Evolutionary conservation across 2,888 invertebrate genomes (phyloP).

Genomic region (Geotrupes spiniger): DNA sequence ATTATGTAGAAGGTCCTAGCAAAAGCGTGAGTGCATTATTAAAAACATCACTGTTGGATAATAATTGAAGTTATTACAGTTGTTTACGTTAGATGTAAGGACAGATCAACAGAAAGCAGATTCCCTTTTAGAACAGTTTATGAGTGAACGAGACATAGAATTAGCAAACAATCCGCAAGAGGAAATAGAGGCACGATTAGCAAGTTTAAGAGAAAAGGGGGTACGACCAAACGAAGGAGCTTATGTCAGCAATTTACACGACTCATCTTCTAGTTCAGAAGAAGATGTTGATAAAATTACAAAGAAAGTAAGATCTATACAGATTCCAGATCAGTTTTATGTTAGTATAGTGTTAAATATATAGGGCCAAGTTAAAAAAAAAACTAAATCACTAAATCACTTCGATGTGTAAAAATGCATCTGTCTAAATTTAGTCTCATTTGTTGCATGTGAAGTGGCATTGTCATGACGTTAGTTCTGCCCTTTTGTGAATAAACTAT

Average conservation of each 20-base stretch:
- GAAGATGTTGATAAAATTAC: constrained; percentile 47
- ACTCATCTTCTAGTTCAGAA: constrained; percentile 40
- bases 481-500: too few species aligned
- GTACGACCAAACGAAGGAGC: constrained; percentile 44
- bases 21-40: constrained; percentile 36
- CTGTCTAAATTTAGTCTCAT: too few species aligned
- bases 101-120: constrained; percentile 70
- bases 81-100: constrained; percentile 57
- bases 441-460: too few species aligned
- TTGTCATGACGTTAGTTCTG: too few species aligned
- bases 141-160: constrained; percentile 51
- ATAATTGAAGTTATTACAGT: constrained; percentile 36
- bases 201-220: constrained; percentile 53
- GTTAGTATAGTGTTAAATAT: too few species aligned
- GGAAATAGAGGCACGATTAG: constrained; percentile 56
- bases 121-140: constrained; percentile 60
- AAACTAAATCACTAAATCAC: too few species aligned
- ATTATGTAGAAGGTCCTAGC: constrained; percentile 44
- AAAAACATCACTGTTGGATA: not conserved
- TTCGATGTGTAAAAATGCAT: too few species aligned
- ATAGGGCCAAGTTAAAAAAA: too few species aligned
- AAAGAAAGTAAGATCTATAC: constrained; percentile 39
- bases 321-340: too few species aligned
- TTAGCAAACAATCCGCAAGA: constrained; percentile 51
- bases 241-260: constrained; percentile 44